Evolutionary conservation across 2,113 vertebrate genomes (phyloP), one percentile per base, ranked within the genome.

Genomic region (Gobiocypris rarus): DNA sequence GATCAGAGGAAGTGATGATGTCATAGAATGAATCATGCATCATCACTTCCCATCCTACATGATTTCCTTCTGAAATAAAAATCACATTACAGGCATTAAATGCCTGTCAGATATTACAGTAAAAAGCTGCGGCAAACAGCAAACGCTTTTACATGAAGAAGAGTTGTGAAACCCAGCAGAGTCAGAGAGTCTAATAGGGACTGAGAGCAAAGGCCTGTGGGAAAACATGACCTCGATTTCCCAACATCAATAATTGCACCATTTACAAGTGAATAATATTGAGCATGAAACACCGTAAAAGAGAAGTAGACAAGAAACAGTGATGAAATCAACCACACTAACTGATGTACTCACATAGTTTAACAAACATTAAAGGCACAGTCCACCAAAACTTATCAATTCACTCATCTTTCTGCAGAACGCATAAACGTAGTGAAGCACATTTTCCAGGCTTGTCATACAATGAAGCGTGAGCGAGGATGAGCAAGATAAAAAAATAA

Each of bases 191-290:
- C 78, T 56, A 8, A 4, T 5, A 38, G 75, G 50, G 26, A 14
- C 9, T 3, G 78, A 45, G 22, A 71, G 69, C 13, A 73, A 73
- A 48, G 69, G 69, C 69, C n/a, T 73, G 38, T 81, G 78, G 78
- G 54, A 38, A 65, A 81, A 54, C 73, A 75, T 54, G 50, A 63
- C 58, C 17, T 31, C 4, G 50, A 76, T 24, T 67, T 38, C 74
- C 4, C 41, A 14, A 9, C 58, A 79, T 31, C 9, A 41, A 80
- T 75, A 48, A 85, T 45, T 78, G 63, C 76, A 73, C 9, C 45
- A 87, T 80, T 73, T 83, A 82, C 83, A 82, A 82, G 56, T 73
- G 65, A 79, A 48, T 74, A 17, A 81, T 34, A 38, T 38, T 38
- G 17, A 19, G 15, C 15, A 19, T 9, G 13, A 63, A 63, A 31